A percentile compares a stretch with the other conserved stretches of the same genome.
Evolutionary conservation across 2,888 invertebrate species (phyloP).

Genomic region (Drosophila meridionalis): DNA sequence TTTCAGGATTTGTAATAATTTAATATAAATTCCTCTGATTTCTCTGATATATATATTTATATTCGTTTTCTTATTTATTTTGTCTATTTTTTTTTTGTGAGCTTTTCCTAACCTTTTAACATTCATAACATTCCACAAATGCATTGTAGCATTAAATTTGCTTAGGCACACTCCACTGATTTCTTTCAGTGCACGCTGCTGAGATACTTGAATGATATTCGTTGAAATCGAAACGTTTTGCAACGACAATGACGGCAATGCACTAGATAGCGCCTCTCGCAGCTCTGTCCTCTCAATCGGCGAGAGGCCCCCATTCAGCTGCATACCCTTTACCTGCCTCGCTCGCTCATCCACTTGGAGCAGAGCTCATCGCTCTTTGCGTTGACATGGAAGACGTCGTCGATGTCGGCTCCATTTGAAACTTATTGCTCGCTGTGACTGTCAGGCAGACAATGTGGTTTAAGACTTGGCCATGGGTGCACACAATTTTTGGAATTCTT

Average conservation of each 20-base stretch:
- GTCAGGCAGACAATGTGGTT: conserved; percentile 59
- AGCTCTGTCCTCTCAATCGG: neutral
- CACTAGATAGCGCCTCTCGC: conserved; percentile 22
- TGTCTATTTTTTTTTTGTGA: neutral
- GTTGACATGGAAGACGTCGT: conserved; percentile 63
- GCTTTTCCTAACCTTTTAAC: neutral
- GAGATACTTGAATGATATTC: conserved; percentile 52
- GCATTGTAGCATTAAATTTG: conserved; percentile 7
- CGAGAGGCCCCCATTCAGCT: neutral
- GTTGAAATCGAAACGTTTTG: conserved; percentile 67
- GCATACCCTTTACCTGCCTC: neutral
- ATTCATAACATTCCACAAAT: neutral
- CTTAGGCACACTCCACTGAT: conserved; percentile 11
- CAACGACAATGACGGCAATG: conserved; percentile 34
- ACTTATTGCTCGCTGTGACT: conserved; percentile 74
- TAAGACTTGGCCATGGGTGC: conserved; percentile 29
- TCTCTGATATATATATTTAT: too few relatives aligned
- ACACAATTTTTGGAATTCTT: conserved; percentile 54
- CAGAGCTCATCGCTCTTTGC: conserved; percentile 52
- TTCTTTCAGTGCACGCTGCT: conserved; percentile 52
- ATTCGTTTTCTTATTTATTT: neutral
- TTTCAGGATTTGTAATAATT: neutral
- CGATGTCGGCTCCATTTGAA: conserved; percentile 69
- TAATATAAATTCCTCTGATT: neutral
- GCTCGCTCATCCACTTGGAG: conserved; percentile 2